Base-by-base conservation (phyloP, 2,797 vertebrate genomes). In the Sparidentex hasta region DNA sequence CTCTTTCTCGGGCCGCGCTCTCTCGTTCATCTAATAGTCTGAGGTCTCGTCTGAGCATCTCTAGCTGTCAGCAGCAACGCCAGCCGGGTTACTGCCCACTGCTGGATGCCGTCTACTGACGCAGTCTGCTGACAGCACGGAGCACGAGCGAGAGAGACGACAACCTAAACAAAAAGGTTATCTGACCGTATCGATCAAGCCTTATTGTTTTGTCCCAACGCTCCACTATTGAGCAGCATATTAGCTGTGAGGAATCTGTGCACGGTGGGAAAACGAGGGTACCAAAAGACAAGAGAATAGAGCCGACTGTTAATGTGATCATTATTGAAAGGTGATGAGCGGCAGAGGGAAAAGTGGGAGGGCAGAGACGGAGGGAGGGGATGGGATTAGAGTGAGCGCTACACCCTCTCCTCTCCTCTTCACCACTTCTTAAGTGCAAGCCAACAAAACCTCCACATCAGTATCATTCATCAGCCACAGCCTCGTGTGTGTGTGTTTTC, bases 291-390 rank as follows among this genome's bases (percentile, higher is more conserved):
- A 4, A n/a, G 20, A 63, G 14, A 68, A 58, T 18, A 63, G 75
- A 55, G 67, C 38, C 29, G 33, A 82, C 65, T 5, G 74, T 61
- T 88, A 57, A 77, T 74, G 77, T n/a, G 57, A 70, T 86, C 12
- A 23, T 76, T 74, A 74, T 41, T 81, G 74, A 87, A 67, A 85
- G 74, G 51, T 90, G 81, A 87, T 71, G 82, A 87, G 75, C 68
- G 61, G 80, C 58, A 47, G 74, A 55, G 75, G 77, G 76, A 65
- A 65, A 64, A 55, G 78, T 3, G 76, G 76, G 81, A 62, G 78
- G 76, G 86, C 23, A 59, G 50, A 71, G 67, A 68, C 12, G 11
- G 71, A 50, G 59, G 69, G 67, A 74, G 66, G 56, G 66, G 78
- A 27, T 70, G 67, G 71, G 74, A 62, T 85, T 52, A 48, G 77